These are phyloP conservation scores for Lepidostoma basale DNA, from an alignment of 1,140 invertebrate species.

Conservation along the genomic window DNA sequence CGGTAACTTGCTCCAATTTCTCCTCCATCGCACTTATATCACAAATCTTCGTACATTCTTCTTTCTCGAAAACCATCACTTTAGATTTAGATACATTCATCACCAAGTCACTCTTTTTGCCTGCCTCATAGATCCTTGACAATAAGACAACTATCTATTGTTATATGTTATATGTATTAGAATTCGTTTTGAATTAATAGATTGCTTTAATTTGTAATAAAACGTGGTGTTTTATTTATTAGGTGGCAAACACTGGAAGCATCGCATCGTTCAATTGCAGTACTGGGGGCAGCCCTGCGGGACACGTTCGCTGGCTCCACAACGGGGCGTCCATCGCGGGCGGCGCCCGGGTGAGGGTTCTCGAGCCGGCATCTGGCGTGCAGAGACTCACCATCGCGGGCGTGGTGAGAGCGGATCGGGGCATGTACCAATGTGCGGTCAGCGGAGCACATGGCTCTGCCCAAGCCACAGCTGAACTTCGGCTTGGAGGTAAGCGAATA, in stretches of 20 bases:
- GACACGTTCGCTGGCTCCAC: constrained; percentile 75
- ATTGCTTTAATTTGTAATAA: too few species aligned
- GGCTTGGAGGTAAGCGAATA: constrained; percentile 72
- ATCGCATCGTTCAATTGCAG: constrained; percentile 66
- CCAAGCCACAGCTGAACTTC: constrained; percentile 74
- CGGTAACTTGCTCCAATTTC: too few species aligned
- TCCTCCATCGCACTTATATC: too few species aligned
- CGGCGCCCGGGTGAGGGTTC: constrained; percentile 60
- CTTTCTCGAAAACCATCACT: too few species aligned
- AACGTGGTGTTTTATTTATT: constrained; percentile 44
- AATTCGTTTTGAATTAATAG: too few species aligned
- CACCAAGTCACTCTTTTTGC: too few species aligned
- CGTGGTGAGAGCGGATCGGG: constrained; percentile 74
- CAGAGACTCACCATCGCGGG: constrained; percentile 68
- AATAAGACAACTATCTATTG: too few species aligned
- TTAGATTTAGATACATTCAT: too few species aligned
- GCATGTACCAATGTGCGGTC: constrained; percentile 86
- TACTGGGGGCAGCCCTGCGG: constrained; percentile 75
- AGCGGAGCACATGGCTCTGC: constrained; percentile 71
- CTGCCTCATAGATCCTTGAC: too few species aligned
- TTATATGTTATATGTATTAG: too few species aligned
- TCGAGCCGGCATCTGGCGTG: constrained; percentile 51
- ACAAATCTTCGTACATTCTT: too few species aligned
- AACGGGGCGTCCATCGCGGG: constrained; percentile 69
- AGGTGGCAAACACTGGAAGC: constrained; percentile 60